phyloP scores from a whole-genome alignment of 2,113 vertebrate species.

The Vulpes ferrilata region DNA sequence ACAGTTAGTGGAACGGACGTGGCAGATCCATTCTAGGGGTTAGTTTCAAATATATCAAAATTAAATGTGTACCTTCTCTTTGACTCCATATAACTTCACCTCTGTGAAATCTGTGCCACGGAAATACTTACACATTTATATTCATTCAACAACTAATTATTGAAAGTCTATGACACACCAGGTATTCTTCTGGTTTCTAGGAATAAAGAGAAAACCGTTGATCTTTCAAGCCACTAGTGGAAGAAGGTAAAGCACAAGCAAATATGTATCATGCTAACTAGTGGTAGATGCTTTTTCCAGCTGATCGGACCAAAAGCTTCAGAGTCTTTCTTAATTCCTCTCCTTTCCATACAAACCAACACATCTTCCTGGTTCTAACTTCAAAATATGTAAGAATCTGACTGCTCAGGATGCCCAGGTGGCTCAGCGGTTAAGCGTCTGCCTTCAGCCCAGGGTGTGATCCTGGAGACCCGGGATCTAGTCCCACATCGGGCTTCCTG shows the following conservation, averaged over 20 bases:
- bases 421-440: too few relatives aligned
- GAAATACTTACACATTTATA: background rate
- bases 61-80: background rate
- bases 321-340: background rate
- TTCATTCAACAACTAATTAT: background rate
- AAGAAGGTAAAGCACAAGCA: background rate
- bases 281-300: background rate
- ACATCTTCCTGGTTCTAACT: background rate
- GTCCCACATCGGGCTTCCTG: too few relatives aligned
- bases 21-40: background rate
- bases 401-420: background rate
- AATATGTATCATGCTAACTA: background rate
- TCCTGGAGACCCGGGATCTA: too few relatives aligned
- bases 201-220: constrained; percentile 15
- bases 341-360: background rate
- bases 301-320: background rate
- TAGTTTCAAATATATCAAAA: background rate
- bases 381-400: background rate
- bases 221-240: background rate
- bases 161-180: background rate
- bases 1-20: background rate
- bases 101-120: background rate
- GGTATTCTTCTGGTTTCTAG: background rate
- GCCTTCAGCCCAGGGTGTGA: too few relatives aligned
- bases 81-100: background rate